Evolutionary conservation across 2,113 vertebrate genomes (phyloP), one percentile per base, ranked within the genome.

Genomic region (Uria aalge): DNA sequence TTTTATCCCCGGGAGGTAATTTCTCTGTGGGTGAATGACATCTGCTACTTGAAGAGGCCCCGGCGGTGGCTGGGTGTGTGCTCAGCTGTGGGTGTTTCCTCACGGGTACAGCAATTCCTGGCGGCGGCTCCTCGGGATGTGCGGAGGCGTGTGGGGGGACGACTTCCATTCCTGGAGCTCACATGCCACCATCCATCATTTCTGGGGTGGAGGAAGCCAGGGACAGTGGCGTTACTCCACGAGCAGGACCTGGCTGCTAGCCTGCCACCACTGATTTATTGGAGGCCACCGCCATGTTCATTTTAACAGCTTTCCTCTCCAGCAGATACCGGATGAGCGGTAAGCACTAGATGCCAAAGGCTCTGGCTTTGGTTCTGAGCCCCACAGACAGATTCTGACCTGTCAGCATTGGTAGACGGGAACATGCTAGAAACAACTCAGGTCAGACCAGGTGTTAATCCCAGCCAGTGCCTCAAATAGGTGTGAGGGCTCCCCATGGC

Each of bases 31-130:
- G 12, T 77, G 59, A 80, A 73, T 45, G 63, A 12, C 16, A 32
- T 47, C 23, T 48, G 5, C 59, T 50, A 32, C 22, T 77, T n/a
- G 41, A 73, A 23, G 75, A 74, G 47, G 83, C 21, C 32, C 41
- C 12, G 1, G 6, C 0, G 0, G 10, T 60, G 50, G 34, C 60
- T 0, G 1, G 2, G 2, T 26, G 15, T 40, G 27, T 8, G 6
- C 79, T 47, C 23, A 21, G 52, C 52, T 90, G 85, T 24, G 5
- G 6, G 21, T 16, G 4, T 72, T 71, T 62, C 20, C 43, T 50
- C 2, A 5, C 6, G 66, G 53, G 4, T 19, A 9, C 32, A 13
- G 27, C 5, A 3, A 38, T 47, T 84, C 47, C n/a, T 6, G 36
- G 9, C 13, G 36, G 12, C 1, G 1, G 15, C 68, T 81, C 18